Evolutionary conservation across 35 echinoderm and acorn worm species (phyloP).

Genomic region (Acanthaster planci): DNA sequence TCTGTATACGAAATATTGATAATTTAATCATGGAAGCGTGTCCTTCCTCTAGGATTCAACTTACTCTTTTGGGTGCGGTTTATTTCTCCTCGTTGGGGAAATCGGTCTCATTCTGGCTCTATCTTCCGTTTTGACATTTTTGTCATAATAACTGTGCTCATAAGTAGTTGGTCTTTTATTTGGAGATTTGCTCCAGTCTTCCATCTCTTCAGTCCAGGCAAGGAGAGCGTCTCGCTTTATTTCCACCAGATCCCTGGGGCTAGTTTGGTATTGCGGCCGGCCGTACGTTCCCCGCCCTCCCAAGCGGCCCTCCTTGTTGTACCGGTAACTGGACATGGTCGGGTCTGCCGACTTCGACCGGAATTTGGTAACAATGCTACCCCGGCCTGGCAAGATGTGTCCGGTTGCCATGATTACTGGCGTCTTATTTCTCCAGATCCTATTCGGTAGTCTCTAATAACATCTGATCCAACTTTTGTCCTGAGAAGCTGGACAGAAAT

Average conservation of each 20-base stretch:
- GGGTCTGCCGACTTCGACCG: constrained; percentile 93
- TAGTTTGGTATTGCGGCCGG: neutral
- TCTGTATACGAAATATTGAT: too few relatives aligned
- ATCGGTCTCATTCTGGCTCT: constrained; percentile 60
- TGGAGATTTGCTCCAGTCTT: constrained; percentile 91
- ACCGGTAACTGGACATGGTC: constrained; percentile 80
- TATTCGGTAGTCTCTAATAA: constrained; percentile 16
- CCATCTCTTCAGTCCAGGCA: constrained; percentile 84
- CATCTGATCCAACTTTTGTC: neutral
- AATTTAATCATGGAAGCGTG: too few relatives aligned
- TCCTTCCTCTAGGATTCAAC: too few relatives aligned
- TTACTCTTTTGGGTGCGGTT: constrained; percentile 98
- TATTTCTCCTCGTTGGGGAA: constrained; percentile 91
- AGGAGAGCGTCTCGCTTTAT: constrained; percentile 58
- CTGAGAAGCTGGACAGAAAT: neutral
- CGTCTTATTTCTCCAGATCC: neutral
- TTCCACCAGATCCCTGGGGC: constrained; percentile 31
- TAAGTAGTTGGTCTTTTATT: constrained; percentile 86
- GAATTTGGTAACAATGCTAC: constrained; percentile 64
- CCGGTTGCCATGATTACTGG: constrained; percentile 79
- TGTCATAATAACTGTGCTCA: constrained; percentile 81
- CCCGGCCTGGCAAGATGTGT: constrained; percentile 87
- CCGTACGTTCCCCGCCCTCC: neutral
- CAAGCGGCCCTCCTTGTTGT: constrained; percentile 32
- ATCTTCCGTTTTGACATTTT: constrained; percentile 49